phyloP scores from a whole-genome alignment of 2,113 vertebrate species.

The Mirza zaza region DNA sequence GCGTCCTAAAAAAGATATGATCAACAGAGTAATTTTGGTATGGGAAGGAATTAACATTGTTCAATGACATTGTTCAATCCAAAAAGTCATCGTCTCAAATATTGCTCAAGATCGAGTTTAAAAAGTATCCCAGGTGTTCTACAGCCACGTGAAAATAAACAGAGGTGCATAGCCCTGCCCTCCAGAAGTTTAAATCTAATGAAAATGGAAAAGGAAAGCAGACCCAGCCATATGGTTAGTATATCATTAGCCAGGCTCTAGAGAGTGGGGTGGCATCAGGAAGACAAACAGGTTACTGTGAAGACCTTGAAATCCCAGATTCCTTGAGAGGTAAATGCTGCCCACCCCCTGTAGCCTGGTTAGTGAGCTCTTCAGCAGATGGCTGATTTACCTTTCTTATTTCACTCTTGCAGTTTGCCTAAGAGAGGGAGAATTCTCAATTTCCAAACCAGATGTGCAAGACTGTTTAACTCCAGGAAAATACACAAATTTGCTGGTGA shows the following conservation, averaged over 20 bases:
- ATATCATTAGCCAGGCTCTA: constrained; percentile 47
- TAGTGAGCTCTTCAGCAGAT: constrained; percentile 56
- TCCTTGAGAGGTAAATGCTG: constrained; percentile 33
- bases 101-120: not conserved
- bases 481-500: constrained; percentile 36
- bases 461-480: constrained; percentile 56
- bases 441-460: constrained; percentile 64
- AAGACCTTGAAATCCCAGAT: constrained; percentile 19
- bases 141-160: not conserved
- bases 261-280: not conserved
- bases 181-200: constrained; percentile 5
- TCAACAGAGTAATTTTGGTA: not conserved
- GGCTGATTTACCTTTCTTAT: constrained; percentile 57
- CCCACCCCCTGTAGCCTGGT: not conserved
- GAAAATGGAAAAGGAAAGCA: constrained; percentile 12
- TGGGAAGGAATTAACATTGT: not conserved
- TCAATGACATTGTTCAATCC: not conserved
- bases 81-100: not conserved
- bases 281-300: constrained; percentile 27
- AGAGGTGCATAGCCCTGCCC: not conserved
- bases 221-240: not conserved
- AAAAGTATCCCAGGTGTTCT: constrained; percentile 20
- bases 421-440: constrained; percentile 39
- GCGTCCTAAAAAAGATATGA: not conserved
- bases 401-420: constrained; percentile 50